A percentile compares a stretch with the other conserved stretches of the same genome.
phyloP scores from a whole-genome alignment of 2,113 vertebrate species.

The Psettodes erumei region DNA sequence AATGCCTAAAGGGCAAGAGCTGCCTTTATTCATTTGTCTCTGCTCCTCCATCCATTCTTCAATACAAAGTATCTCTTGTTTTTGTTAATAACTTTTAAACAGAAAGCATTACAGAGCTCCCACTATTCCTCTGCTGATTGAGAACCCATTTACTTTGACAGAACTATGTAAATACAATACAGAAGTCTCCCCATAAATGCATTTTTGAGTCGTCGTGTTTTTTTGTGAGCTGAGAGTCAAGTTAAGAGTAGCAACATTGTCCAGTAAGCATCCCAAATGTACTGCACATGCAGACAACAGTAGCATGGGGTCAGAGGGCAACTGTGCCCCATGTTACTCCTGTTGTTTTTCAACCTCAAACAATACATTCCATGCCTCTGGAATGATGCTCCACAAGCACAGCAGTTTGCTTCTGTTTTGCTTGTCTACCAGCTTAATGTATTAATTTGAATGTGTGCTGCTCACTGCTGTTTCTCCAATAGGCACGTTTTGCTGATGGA shows the following conservation, averaged over 20 bases:
- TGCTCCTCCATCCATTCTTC: neutral
- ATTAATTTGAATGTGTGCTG: neutral
- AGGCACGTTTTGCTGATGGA: neutral
- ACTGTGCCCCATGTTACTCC: neutral
- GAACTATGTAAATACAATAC: too few species aligned
- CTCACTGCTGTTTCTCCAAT: neutral
- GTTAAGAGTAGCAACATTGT: neutral
- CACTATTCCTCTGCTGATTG: neutral
- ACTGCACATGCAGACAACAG: neutral
- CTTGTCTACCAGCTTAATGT: neutral
- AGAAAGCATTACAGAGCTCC: neutral
- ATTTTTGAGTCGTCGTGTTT: neutral
- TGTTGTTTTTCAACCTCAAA: slow-evolving; percentile 5
- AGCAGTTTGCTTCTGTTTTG: neutral
- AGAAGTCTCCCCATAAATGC: neutral
- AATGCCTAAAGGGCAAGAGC: neutral
- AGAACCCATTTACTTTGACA: neutral
- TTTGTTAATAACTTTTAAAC: neutral
- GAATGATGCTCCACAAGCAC: neutral
- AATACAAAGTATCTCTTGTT: neutral
- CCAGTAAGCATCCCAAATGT: neutral
- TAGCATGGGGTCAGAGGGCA: neutral
- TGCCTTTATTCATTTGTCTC: neutral
- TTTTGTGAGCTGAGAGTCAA: neutral
- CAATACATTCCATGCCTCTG: neutral